These are phyloP conservation scores for Chalcis sispes DNA, from an alignment of 2,888 invertebrate species.

Conservation along the genomic window DNA sequence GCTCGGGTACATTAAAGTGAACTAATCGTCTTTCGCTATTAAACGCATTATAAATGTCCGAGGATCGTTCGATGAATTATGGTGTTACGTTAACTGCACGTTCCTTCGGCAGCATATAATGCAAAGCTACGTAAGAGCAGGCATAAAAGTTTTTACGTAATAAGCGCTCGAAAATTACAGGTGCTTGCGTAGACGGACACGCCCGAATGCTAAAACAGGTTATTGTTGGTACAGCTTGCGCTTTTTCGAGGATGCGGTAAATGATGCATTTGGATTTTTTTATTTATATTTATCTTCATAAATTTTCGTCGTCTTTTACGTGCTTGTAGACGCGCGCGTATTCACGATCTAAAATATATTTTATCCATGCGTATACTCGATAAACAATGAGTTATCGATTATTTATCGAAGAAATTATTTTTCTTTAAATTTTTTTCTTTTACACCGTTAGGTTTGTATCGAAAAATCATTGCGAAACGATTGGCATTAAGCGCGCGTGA, in stretches of 20 bases:
- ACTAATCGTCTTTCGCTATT: conserved; percentile 1
- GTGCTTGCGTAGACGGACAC: conserved; percentile 28
- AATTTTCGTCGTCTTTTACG: conserved; percentile 1
- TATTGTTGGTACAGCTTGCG: conserved; percentile 52
- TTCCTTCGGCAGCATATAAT: not conserved
- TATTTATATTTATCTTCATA: conserved; percentile 13
- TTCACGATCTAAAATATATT: too few relatives aligned
- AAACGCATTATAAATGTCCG: not conserved
- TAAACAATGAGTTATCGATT: too few relatives aligned
- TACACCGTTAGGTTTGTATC: not conserved
- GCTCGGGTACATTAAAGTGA: too few relatives aligned
- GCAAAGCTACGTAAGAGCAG: too few relatives aligned
- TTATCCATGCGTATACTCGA: too few relatives aligned
- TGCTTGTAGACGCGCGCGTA: too few relatives aligned
- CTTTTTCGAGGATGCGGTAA: conserved; percentile 49
- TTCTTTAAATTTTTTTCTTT: too few relatives aligned
- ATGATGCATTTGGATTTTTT: conserved; percentile 28
- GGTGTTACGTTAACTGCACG: conserved; percentile 35
- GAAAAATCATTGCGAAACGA: not conserved
- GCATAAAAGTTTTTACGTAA: conserved; percentile 45
- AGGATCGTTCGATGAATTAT: conserved; percentile 34
- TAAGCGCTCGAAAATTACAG: conserved; percentile 48
- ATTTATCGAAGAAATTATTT: too few relatives aligned
- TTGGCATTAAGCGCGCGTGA: not conserved
- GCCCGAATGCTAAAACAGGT: conserved; percentile 52